Conservation (phyloP, 1,140 invertebrate species). For the Cephus cinctus region DNA sequence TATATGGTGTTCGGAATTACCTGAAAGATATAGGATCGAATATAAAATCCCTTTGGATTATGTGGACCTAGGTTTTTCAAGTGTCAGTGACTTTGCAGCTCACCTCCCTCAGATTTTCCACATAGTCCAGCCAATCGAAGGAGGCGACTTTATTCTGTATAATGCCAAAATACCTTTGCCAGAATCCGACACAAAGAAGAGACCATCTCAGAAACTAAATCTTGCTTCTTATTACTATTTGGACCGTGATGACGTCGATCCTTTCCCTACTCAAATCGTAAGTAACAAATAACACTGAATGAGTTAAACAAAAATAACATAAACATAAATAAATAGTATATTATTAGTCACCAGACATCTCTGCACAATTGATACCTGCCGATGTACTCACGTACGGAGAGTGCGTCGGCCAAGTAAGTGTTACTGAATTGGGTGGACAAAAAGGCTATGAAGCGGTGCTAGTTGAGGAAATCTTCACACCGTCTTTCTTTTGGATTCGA, state of each 20-base stretch:
- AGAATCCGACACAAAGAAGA: not conserved
- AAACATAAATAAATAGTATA: conserved; percentile 1
- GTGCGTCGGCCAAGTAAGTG: conserved; percentile 30
- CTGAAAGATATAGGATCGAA: conserved; percentile 32
- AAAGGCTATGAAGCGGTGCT: conserved; percentile 24
- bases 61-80: conserved; percentile 37
- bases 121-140: conserved; percentile 16
- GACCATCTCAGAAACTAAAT: conserved; percentile 1
- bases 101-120: conserved; percentile 43
- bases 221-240: conserved; percentile 13
- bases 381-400: conserved; percentile 34
- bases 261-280: conserved; percentile 34
- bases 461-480: conserved; percentile 40
- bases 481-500: conserved; percentile 48
- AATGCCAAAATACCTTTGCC: conserved; percentile 24
- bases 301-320: not conserved
- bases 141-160: conserved; percentile 34
- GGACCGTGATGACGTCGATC: conserved; percentile 12
- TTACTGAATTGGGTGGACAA: conserved; percentile 18
- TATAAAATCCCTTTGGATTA: conserved; percentile 41
- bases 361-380: conserved; percentile 25
- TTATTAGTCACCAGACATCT: conserved; percentile 25
- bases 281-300: conserved; percentile 7
- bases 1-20: conserved; percentile 46
- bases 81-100: conserved; percentile 35